A percentile compares a stretch with the other conserved stretches of the same genome.
phyloP scores from a whole-genome alignment of 1,140 invertebrate species.

The Drosophila virilis region DNA sequence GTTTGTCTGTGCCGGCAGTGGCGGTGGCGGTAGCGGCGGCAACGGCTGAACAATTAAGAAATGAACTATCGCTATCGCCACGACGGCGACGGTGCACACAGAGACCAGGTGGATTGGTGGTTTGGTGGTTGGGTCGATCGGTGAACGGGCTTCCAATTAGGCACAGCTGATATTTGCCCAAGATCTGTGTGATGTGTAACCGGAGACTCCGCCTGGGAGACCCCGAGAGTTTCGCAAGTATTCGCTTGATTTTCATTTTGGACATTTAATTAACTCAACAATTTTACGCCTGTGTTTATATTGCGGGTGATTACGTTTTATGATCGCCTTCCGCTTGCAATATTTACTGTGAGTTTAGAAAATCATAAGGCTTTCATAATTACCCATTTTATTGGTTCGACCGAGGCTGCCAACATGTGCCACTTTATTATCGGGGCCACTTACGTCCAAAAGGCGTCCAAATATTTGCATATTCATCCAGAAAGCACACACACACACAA shows the following conservation, averaged over 20 bases:
- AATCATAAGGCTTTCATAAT: constrained; percentile 69
- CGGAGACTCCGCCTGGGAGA: constrained; percentile 24
- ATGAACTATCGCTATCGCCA: constrained; percentile 70
- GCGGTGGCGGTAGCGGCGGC: constrained; percentile 15
- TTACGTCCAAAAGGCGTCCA: constrained; percentile 8
- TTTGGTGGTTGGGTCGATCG: neutral
- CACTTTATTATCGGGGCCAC: constrained; percentile 30
- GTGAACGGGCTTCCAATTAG: constrained; percentile 57
- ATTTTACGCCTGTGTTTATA: constrained; percentile 59
- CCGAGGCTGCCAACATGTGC: constrained; percentile 1
- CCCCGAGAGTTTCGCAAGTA: constrained; percentile 44
- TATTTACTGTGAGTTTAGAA: constrained; percentile 70
- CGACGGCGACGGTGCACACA: constrained; percentile 19
- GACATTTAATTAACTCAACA: constrained; percentile 74
- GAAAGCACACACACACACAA: neutral
- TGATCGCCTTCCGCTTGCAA: constrained; percentile 74
- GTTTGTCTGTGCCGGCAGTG: constrained; percentile 53
- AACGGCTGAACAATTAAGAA: constrained; percentile 73
- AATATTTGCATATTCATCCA: constrained; percentile 46
- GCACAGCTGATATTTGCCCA: constrained; percentile 65
- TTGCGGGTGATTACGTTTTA: constrained; percentile 64
- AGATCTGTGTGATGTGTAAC: constrained; percentile 50
- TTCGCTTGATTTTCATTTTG: constrained; percentile 53
- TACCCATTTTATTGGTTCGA: constrained; percentile 43
- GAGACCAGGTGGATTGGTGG: constrained; percentile 30